A percentile compares a stretch with the other conserved stretches of the same genome.
These are phyloP conservation scores for Ectobius pallidus DNA, from an alignment of 2,888 invertebrate species.

Conservation along the genomic window DNA sequence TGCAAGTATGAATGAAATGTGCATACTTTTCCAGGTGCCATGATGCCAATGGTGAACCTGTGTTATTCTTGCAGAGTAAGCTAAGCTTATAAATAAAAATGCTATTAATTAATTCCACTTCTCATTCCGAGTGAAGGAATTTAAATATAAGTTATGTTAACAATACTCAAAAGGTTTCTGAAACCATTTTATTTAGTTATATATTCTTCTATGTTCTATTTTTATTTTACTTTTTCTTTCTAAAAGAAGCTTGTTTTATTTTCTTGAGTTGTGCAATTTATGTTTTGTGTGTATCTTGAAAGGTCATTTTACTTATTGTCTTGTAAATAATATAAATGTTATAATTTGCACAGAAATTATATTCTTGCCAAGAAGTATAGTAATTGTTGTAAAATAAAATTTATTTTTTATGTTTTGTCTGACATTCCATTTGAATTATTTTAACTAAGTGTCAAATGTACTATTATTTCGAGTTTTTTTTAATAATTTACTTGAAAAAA, in stretches of 20 bases:
- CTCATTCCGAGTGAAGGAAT: no score
- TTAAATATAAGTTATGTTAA: not conserved
- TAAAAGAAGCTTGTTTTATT: no score
- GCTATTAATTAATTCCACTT: no score
- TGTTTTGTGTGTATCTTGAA: not conserved
- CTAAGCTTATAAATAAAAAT: no score
- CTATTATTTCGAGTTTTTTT: constrained; percentile 14
- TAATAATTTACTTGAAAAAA: constrained; percentile 11
- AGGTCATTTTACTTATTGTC: constrained; percentile 6
- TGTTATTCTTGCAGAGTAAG: no score
- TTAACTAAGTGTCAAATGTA: constrained; percentile 1
- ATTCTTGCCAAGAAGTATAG: constrained; percentile 1
- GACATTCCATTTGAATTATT: constrained; percentile 16
- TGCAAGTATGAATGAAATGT: not conserved
- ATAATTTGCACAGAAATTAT: not conserved
- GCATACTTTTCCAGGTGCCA: constrained; percentile 5
- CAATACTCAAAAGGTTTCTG: constrained; percentile 17
- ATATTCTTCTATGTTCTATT: not conserved
- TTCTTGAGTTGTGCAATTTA: no score
- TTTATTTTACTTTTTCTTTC: not conserved
- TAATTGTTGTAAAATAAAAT: not conserved
- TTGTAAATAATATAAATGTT: not conserved
- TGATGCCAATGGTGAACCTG: not conserved
- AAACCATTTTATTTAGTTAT: not conserved
- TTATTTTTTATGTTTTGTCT: not conserved